phyloP scores from a whole-genome alignment of 2,113 vertebrate genomes.

The Alces alces region DNA sequence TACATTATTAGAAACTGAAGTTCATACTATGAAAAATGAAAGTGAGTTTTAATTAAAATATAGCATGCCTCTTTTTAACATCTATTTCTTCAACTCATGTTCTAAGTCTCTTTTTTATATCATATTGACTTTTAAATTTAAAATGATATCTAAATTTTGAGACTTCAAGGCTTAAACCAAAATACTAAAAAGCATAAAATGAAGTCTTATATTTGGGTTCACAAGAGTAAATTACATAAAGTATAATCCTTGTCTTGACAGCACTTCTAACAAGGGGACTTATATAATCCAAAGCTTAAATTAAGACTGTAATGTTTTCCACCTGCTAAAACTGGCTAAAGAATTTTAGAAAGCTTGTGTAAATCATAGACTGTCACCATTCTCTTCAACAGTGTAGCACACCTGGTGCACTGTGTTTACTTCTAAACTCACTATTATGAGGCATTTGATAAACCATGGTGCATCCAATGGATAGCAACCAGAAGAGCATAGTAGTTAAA shows the following conservation, averaged over 20 bases:
- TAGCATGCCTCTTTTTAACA: background rate
- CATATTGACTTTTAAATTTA: background rate
- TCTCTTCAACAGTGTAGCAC: background rate
- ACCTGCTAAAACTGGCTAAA: background rate
- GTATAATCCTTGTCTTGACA: background rate
- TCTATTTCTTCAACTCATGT: background rate
- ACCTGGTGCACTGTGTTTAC: background rate
- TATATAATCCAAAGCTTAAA: background rate
- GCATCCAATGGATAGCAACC: background rate
- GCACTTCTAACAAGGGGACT: background rate
- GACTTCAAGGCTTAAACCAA: background rate
- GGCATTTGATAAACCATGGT: background rate
- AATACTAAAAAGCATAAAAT: background rate
- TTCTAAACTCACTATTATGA: background rate
- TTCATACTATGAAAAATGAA: background rate
- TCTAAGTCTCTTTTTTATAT: background rate
- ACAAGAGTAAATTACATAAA: background rate
- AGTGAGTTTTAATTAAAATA: background rate
- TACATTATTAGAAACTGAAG: background rate
- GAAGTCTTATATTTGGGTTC: background rate
- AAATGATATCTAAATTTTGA: background rate
- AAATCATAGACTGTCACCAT: background rate
- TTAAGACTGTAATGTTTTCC: background rate
- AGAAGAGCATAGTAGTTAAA: background rate
- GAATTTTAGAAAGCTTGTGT: background rate